Evolutionary conservation across 2,797 vertebrate species (phyloP), one percentile per base, ranked within the genome.

Genomic region (Molossus alvarezi): DNA sequence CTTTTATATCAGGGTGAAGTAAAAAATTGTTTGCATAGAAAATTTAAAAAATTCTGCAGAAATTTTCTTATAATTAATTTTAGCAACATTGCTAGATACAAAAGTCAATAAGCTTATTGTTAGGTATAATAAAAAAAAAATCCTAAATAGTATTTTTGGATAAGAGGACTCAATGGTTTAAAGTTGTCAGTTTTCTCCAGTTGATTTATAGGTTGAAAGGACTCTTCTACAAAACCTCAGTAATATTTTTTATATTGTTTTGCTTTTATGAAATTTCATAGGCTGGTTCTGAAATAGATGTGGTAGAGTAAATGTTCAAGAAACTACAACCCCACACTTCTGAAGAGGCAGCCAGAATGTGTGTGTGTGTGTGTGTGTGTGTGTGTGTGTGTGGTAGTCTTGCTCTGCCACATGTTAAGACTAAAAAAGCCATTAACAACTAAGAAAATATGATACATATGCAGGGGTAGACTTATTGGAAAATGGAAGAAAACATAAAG

Each of bases 41-140:
- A 91, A 91, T 81, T 84, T 23, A 75, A 51, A 51, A 23, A n/a
- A 71, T 27, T 93, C 41, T 76, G 23, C 27, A 58, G 45, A 71
- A 71, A 64, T 88, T 84, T 55, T 82, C 25, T 77, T 85, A 65
- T 9, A 88, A 55, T 87, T 83, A 55, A 87, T 51, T 82, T 87
- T 90, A 81, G 41, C 14, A 90, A 62, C 29, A 48, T 58, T 73
- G 18, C 2, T 45, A 58, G 15, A n/a, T 55, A 60, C 4, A 65
- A 84, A 95, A 89, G 55, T 86, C 41, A 90, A 41, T n/a, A 90
- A 93, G 17, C 58, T 90, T 73, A 67, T 95, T 90, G 29, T 80
- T 94, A 75, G 18, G 7, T 82, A 41, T 77, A 73, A 72, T 72
- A 48, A 45, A 60, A 82, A 12, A 29, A 60, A 82, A 12, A 29